phyloP scores from a whole-genome alignment of 2,113 vertebrate genomes.

The Camarhynchus parvulus region DNA sequence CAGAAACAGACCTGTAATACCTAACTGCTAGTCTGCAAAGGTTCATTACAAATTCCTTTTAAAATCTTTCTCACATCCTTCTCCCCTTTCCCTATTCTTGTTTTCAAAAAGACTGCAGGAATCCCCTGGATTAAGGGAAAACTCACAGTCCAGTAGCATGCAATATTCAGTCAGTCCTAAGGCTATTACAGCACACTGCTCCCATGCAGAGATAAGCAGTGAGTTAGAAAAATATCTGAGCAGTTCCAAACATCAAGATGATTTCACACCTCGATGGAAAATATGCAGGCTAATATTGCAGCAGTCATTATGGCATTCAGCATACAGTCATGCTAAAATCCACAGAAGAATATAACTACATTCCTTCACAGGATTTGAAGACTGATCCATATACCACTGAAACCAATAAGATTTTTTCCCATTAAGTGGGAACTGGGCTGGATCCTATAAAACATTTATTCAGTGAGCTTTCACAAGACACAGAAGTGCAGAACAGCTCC shows the following conservation, averaged over 20 bases:
- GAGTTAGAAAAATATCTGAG: constrained; percentile 54
- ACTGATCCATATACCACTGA: constrained; percentile 4
- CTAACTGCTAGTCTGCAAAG: background rate
- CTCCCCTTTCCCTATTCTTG: background rate
- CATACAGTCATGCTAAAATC: constrained; percentile 38
- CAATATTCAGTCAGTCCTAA: constrained; percentile 32
- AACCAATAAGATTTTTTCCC: constrained; percentile 34
- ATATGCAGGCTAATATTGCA: constrained; percentile 40
- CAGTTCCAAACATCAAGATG: constrained; percentile 65
- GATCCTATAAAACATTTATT: constrained; percentile 18
- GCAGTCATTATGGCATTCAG: constrained; percentile 37
- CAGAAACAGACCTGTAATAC: background rate
- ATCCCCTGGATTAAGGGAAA: constrained; percentile 23
- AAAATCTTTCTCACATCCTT: constrained; percentile 2
- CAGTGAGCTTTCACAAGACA: background rate
- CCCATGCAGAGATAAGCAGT: constrained; percentile 54
- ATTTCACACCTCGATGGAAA: constrained; percentile 62
- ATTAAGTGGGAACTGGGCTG: background rate
- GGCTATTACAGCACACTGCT: background rate
- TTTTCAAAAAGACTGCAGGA: constrained; percentile 51
- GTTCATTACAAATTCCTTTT: constrained; percentile 39
- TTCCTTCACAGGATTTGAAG: constrained; percentile 39
- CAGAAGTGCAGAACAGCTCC: background rate
- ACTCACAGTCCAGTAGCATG: background rate
- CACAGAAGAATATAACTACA: constrained; percentile 43